These are phyloP conservation scores for Dermochelys coriacea DNA, from an alignment of 2,797 vertebrate species.

Conservation along the genomic window DNA sequence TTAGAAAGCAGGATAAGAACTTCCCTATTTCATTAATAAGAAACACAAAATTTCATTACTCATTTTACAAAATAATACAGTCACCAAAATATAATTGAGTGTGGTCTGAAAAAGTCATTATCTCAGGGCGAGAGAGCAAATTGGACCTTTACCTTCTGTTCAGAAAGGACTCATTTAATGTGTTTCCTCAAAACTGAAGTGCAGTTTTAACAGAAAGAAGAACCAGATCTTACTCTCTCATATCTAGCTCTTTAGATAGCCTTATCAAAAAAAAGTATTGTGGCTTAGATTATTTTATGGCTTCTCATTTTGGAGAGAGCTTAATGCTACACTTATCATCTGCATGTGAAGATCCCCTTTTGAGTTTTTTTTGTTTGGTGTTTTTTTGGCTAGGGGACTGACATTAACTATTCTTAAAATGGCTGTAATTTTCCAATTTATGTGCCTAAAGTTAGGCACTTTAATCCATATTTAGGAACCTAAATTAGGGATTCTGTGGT, in stretches of 20 bases:
- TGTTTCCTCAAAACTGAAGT: background rate
- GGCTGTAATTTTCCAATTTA: background rate
- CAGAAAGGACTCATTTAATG: background rate
- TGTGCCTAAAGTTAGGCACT: background rate
- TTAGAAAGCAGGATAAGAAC: conserved; percentile 21
- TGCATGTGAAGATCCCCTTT: background rate
- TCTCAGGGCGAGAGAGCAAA: background rate
- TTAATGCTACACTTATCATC: background rate
- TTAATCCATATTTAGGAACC: background rate
- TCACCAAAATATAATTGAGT: background rate
- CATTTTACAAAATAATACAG: conserved; percentile 33
- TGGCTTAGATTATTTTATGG: background rate
- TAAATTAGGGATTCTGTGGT: background rate
- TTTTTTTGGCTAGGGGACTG: background rate
- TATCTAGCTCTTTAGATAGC: background rate
- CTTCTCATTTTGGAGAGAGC: background rate
- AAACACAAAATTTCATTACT: conserved; percentile 35
- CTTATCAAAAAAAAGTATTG: background rate
- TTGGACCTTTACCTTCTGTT: conserved; percentile 11
- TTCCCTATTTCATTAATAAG: conserved; percentile 58
- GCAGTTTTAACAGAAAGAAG: background rate
- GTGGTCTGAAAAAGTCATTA: background rate
- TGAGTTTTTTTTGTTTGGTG: background rate
- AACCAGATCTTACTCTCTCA: background rate
- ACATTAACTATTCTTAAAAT: background rate